Evolutionary conservation across 2,888 invertebrate genomes (phyloP).

Genomic region (Sarcophaga rosellei): DNA sequence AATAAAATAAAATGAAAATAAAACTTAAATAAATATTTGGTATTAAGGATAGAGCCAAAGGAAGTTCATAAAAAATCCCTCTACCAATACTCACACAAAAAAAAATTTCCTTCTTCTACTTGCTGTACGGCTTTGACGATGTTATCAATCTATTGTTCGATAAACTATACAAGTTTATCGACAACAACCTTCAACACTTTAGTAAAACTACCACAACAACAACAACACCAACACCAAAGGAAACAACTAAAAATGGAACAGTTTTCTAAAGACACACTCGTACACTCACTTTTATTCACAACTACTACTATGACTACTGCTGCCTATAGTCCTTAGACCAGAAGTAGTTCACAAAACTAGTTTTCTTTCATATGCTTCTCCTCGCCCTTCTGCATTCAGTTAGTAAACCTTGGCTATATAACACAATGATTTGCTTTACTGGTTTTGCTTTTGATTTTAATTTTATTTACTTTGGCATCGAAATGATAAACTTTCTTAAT

Average conservation of each 20-base stretch:
- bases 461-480: constrained; percentile 48
- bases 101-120: background rate
- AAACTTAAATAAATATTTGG: constrained; percentile 23
- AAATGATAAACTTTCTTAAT: constrained; percentile 1
- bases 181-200: too few species aligned
- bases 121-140: background rate
- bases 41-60: constrained; percentile 13
- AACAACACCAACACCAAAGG: background rate
- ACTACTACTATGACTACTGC: background rate
- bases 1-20: constrained; percentile 23
- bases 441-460: constrained; percentile 18
- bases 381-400: background rate
- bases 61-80: constrained; percentile 40
- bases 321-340: constrained; percentile 14
- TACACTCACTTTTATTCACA: background rate
- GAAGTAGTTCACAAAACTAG: constrained; percentile 29
- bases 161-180: background rate
- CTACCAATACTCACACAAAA: background rate
- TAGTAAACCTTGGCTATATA: background rate
- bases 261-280: constrained; percentile 31
- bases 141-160: constrained; percentile 29
- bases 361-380: background rate
- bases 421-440: background rate
- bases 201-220: background rate
- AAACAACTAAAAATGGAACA: background rate